A percentile compares a stretch with the other conserved stretches of the same genome.
phyloP scores from a whole-genome alignment of 2,888 invertebrate genomes.

The Phoenoteleia sp. region DNA sequence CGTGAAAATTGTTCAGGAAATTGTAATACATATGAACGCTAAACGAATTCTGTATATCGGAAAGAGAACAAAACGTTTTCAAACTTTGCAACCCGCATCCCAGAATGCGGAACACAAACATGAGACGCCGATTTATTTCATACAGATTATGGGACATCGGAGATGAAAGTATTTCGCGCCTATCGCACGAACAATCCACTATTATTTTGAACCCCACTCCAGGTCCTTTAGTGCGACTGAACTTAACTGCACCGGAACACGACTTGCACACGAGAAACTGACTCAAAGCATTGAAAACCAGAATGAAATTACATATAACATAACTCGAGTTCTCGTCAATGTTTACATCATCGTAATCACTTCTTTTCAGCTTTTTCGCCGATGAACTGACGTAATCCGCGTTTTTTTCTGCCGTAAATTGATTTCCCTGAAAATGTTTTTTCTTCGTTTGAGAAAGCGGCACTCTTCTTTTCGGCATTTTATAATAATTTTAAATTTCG shows the following conservation, averaged over 20 bases:
- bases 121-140: conserved; percentile 63
- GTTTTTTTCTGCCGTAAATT: conserved; percentile 27
- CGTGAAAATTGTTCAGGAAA: conserved; percentile 42
- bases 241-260: conserved; percentile 36
- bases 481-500: conserved; percentile 17
- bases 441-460: conserved; percentile 11
- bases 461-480: conserved; percentile 36
- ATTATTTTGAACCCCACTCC: conserved; percentile 75
- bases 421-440: conserved; percentile 28
- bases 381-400: conserved; percentile 47
- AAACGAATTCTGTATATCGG: conserved; percentile 67
- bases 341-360: conserved; percentile 45
- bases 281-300: conserved; percentile 33
- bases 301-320: conserved; percentile 33
- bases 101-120: conserved; percentile 75
- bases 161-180: conserved; percentile 69
- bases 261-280: conserved; percentile 36
- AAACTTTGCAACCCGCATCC: conserved; percentile 73
- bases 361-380: conserved; percentile 43
- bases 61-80: conserved; percentile 73
- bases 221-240: conserved; percentile 33
- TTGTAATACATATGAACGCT: conserved; percentile 37
- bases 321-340: conserved; percentile 50
- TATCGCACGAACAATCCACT: conserved; percentile 64
- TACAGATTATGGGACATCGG: conserved; percentile 70